A percentile compares a stretch with the other conserved stretches of the same genome.
phyloP scores from a whole-genome alignment of 2,888 invertebrate genomes.

The Malthinus seriepunctatus region DNA sequence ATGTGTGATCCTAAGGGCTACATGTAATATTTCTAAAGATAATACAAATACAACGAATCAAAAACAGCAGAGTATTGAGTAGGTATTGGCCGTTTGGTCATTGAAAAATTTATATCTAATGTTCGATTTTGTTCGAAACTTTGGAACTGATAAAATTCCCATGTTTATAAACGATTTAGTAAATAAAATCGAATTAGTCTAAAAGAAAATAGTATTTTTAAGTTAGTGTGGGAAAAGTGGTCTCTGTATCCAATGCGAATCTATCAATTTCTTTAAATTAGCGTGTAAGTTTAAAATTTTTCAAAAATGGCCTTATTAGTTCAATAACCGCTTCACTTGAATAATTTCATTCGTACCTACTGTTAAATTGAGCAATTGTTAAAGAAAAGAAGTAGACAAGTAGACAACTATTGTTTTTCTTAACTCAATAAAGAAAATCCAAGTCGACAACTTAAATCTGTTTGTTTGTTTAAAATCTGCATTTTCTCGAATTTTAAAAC shows the following conservation, averaged over 20 bases:
- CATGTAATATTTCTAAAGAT: too few species aligned
- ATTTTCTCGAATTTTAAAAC: constrained; percentile 10
- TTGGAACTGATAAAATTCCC: not conserved
- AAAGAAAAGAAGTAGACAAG: not conserved
- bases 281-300: too few species aligned
- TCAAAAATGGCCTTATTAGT: too few species aligned
- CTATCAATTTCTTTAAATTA: too few species aligned
- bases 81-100: not conserved
- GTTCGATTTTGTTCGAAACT: not conserved
- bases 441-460: constrained; percentile 13
- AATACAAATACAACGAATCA: too few species aligned
- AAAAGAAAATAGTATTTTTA: too few species aligned
- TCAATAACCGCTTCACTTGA: too few species aligned
- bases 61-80: not conserved
- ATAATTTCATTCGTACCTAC: too few species aligned
- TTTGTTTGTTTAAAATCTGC: constrained; percentile 10
- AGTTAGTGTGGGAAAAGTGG: too few species aligned
- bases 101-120: not conserved
- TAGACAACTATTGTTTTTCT: not conserved
- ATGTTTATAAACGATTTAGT: not conserved
- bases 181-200: not conserved
- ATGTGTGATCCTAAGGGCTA: too few species aligned
- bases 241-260: too few species aligned
- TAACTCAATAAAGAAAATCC: constrained; percentile 11
- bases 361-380: not conserved